Evolutionary conservation across 2,113 vertebrate genomes (phyloP).

Genomic region (Atrichornis clamosus): DNA sequence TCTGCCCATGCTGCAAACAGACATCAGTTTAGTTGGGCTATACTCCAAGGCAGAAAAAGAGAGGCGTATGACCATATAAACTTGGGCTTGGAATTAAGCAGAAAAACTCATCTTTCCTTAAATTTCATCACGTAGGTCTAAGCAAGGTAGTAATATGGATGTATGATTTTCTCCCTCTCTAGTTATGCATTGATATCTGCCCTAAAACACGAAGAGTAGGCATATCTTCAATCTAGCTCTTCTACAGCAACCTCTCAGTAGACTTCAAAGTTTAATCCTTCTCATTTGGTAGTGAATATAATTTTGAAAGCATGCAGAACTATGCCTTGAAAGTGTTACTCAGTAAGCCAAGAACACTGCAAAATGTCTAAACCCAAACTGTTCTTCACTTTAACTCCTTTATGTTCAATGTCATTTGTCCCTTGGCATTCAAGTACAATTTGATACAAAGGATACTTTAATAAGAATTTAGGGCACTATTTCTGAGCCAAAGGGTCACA

Average conservation of each 20-base stretch:
- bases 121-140: background rate
- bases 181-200: background rate
- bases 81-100: background rate
- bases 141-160: background rate
- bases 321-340: background rate
- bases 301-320: background rate
- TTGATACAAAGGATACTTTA: conserved; percentile 8
- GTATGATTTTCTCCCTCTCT: background rate
- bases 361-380: background rate
- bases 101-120: background rate
- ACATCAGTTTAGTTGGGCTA: background rate
- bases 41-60: background rate
- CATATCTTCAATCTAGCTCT: background rate
- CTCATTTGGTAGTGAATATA: background rate
- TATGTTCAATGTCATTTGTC: background rate
- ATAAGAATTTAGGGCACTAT: background rate
- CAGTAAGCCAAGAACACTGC: background rate
- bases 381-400: background rate
- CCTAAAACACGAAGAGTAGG: background rate
- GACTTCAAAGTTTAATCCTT: background rate
- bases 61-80: background rate
- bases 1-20: background rate
- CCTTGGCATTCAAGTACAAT: background rate
- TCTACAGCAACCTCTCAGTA: background rate
- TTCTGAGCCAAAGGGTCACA: conserved; percentile 25